Evolutionary conservation across 2,888 invertebrate genomes (phyloP).

Genomic region (Caenorhabditis becei): DNA sequence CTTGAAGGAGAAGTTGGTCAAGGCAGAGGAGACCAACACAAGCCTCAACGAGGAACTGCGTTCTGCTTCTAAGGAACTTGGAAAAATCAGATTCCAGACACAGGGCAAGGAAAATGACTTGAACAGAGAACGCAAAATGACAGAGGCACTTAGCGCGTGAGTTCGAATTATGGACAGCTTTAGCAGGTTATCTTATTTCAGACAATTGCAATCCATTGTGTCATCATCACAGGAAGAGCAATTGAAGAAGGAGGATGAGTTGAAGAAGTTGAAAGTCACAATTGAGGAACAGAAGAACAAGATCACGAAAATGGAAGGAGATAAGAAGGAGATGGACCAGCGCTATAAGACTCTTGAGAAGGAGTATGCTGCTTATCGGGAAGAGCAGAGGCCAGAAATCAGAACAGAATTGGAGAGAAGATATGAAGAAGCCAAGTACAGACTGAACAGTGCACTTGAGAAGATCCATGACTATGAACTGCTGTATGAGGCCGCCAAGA

Average conservation of each 20-base stretch:
- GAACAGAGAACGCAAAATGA: slow-evolving; percentile 63
- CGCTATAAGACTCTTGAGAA: slow-evolving; percentile 36
- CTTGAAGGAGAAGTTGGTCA: slow-evolving; percentile 41
- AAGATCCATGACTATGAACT: slow-evolving; percentile 73
- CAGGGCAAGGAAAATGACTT: slow-evolving; percentile 67
- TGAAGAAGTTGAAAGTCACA: slow-evolving; percentile 55
- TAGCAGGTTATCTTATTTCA: slow-evolving; percentile 14
- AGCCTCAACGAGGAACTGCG: slow-evolving; percentile 68
- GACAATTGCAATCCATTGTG: slow-evolving; percentile 64
- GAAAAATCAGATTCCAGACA: slow-evolving; percentile 63
- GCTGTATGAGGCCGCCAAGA: slow-evolving; percentile 65
- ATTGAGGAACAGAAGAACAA: slow-evolving; percentile 50
- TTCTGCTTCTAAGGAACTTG: slow-evolving; percentile 68
- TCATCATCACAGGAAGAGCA: slow-evolving; percentile 58
- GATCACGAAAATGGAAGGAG: slow-evolving; percentile 39
- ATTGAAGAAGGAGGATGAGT: slow-evolving; percentile 46
- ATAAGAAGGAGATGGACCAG: slow-evolving; percentile 54
- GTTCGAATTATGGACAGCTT: neutral
- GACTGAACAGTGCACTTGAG: slow-evolving; percentile 71
- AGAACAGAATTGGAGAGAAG: slow-evolving; percentile 77
- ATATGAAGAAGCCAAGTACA: slow-evolving; percentile 76
- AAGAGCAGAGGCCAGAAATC: slow-evolving; percentile 72
- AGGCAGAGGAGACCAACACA: slow-evolving; percentile 41
- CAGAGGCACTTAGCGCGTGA: slow-evolving; percentile 64
- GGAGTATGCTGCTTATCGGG: slow-evolving; percentile 66